These are phyloP conservation scores for Polyommatus icarus DNA, from an alignment of 2,888 invertebrate species.

Conservation along the genomic window DNA sequence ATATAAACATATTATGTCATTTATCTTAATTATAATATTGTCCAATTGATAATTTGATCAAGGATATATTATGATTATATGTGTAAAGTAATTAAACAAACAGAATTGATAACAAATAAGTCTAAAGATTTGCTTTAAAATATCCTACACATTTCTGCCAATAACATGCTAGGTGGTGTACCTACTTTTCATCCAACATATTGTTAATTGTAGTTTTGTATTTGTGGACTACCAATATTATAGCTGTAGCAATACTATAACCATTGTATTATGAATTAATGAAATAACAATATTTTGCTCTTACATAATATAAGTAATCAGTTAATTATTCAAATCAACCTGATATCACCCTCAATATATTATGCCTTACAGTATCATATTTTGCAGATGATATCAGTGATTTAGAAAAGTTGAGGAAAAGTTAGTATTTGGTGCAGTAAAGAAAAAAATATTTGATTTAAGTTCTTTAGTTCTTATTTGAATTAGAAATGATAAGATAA, in stretches of 20 bases:
- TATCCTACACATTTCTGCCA: not conserved
- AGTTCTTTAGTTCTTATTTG: conserved; percentile 48
- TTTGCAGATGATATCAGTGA: not conserved
- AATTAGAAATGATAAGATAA: conserved; percentile 68
- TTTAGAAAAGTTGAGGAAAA: not conserved
- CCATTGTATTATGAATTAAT: too few relatives aligned
- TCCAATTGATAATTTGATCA: conserved; percentile 28
- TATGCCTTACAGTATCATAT: not conserved
- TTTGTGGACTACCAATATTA: too few relatives aligned
- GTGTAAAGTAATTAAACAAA: not conserved
- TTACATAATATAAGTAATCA: too few relatives aligned
- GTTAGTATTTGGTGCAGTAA: not conserved
- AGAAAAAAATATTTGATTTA: conserved; percentile 39
- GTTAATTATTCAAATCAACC: too few relatives aligned
- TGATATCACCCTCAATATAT: not conserved
- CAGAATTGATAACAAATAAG: not conserved
- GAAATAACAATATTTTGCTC: too few relatives aligned
- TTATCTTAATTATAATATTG: conserved; percentile 32
- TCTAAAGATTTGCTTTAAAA: not conserved
- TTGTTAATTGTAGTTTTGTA: too few relatives aligned
- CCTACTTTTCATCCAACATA: too few relatives aligned
- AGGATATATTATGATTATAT: not conserved
- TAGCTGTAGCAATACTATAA: too few relatives aligned
- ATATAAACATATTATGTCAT: conserved; percentile 19
- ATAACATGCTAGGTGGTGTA: not conserved